These are phyloP conservation scores for Liodrosophila aerea DNA, from an alignment of 2,888 invertebrate genomes.

Conservation along the genomic window DNA sequence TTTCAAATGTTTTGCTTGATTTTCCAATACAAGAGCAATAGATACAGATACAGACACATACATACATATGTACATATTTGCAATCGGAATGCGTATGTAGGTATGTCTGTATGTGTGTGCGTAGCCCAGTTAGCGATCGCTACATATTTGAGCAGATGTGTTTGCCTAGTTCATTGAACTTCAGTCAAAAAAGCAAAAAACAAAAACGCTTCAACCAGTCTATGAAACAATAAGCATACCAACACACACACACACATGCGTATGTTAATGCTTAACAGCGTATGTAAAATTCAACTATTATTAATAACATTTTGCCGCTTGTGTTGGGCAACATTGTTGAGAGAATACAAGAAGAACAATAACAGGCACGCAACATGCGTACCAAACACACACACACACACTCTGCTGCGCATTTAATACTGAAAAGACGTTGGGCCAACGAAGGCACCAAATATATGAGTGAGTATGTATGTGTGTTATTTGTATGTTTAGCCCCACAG, in stretches of 20 bases:
- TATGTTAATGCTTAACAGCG: too few species aligned
- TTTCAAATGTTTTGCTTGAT: too few species aligned
- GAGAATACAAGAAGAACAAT: not conserved
- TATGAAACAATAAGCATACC: too few species aligned
- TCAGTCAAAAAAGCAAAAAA: conserved; percentile 1
- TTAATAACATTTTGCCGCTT: not conserved
- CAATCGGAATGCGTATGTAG: too few species aligned
- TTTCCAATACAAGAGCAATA: conserved; percentile 19
- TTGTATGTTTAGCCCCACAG: too few species aligned
- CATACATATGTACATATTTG: not conserved
- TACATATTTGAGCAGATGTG: conserved; percentile 62
- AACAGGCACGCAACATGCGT: conserved; percentile 34
- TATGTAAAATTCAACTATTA: not conserved
- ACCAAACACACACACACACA: conserved; percentile 13
- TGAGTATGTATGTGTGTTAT: too few species aligned
- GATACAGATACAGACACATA: conserved; percentile 13
- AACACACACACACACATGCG: too few species aligned
- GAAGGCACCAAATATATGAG: not conserved
- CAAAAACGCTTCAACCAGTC: not conserved
- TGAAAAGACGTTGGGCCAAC: conserved; percentile 9
- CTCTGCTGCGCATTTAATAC: conserved; percentile 8
- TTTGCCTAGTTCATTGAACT: conserved; percentile 59
- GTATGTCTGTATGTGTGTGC: conserved; percentile 2
- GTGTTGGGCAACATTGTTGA: conserved; percentile 45
- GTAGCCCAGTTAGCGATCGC: conserved; percentile 51